Percentiles rank a stretch among this genome's conserved stretches.
Conservation (phyloP, 2,888 invertebrate species). For the Nowickia ferox region DNA sequence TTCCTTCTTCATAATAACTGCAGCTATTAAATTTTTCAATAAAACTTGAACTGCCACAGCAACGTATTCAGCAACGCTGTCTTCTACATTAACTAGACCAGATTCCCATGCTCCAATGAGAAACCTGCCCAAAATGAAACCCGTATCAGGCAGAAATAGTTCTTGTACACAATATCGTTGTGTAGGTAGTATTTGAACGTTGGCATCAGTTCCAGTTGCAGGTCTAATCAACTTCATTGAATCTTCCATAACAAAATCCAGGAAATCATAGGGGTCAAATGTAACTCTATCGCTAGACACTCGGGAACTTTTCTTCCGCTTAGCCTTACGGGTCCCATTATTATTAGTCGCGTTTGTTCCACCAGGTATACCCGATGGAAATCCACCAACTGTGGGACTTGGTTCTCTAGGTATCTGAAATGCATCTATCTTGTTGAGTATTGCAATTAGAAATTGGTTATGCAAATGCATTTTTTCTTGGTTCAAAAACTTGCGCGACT, state of each 20-base stretch:
- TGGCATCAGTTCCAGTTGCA: conserved; percentile 77
- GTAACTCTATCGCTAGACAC: conserved; percentile 85
- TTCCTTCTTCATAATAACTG: conserved; percentile 91
- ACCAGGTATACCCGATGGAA: conserved; percentile 1
- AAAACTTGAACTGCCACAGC: conserved; percentile 91
- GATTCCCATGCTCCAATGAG: conserved; percentile 95
- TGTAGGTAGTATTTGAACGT: conserved; percentile 78
- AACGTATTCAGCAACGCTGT: conserved; percentile 91
- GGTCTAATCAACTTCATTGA: conserved; percentile 79
- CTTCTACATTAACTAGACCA: conserved; percentile 93
- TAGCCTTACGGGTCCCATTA: conserved; percentile 78
- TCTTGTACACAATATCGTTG: conserved; percentile 88
- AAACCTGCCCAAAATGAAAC: conserved; percentile 91
- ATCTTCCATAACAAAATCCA: conserved; percentile 85
- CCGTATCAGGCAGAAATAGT: conserved; percentile 92
- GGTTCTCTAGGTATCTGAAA: conserved; percentile 77
- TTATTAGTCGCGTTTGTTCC: conserved; percentile 46
- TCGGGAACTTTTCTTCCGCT: conserved; percentile 84
- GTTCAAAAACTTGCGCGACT: conserved; percentile 89
- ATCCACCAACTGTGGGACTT: conserved; percentile 36
- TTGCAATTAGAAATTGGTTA: conserved; percentile 91
- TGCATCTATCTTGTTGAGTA: conserved; percentile 88
- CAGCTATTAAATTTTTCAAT: conserved; percentile 91
- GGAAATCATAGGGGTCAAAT: conserved; percentile 86
- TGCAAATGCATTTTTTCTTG: conserved; percentile 91